Conservation (phyloP, 2,888 invertebrate genomes). For the Tetrapedia diversipes region DNA sequence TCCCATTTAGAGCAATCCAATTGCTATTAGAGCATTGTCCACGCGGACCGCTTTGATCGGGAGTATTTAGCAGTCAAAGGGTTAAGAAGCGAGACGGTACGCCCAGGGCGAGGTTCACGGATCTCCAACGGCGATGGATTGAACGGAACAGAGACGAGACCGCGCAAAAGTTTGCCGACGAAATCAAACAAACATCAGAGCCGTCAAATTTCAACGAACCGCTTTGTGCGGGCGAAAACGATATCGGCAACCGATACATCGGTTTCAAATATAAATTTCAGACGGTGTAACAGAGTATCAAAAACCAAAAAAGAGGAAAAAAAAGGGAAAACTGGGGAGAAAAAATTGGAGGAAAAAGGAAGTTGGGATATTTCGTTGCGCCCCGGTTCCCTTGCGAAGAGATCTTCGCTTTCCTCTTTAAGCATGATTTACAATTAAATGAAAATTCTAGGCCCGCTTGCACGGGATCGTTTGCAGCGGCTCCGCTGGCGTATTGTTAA, state of each 20-base stretch:
- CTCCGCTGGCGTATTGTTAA: constrained; percentile 66
- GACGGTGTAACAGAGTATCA: not conserved
- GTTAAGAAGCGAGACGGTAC: not conserved
- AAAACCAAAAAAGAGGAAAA: not conserved
- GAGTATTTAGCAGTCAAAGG: too few species aligned
- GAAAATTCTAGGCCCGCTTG: constrained; percentile 52
- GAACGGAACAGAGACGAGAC: not conserved
- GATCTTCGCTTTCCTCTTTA: constrained; percentile 9
- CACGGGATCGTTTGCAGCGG: constrained; percentile 41
- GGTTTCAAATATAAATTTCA: constrained; percentile 29
- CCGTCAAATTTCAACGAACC: constrained; percentile 28
- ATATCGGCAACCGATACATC: constrained; percentile 31
- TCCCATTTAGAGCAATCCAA: too few species aligned
- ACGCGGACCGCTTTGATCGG: too few species aligned
- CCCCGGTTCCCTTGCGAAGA: too few species aligned
- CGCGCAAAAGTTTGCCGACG: not conserved
- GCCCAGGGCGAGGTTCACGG: not conserved
- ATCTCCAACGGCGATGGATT: not conserved
- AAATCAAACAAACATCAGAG: constrained; percentile 16
- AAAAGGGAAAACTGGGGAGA: not conserved
- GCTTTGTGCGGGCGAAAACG: constrained; percentile 21
- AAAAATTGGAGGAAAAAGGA: not conserved
- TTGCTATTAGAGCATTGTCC: too few species aligned
- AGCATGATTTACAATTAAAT: constrained; percentile 66
- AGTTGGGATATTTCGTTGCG: constrained; percentile 1